Conservation (phyloP, 2,888 invertebrate species). For the Ecdyonurus torrentis region DNA sequence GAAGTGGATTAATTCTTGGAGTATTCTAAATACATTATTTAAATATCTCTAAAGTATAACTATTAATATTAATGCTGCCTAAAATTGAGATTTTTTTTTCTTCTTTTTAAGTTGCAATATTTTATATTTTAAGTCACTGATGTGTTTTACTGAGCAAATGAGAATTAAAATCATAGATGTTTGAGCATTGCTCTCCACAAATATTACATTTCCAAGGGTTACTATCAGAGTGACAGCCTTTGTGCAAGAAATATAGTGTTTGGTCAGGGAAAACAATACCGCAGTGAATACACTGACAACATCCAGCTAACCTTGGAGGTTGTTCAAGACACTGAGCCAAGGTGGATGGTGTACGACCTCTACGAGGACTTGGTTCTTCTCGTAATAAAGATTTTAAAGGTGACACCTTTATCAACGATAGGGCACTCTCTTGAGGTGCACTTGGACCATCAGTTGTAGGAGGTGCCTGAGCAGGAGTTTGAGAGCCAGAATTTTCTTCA, state of each 20-base stretch:
- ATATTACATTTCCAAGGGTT: slow-evolving; percentile 98
- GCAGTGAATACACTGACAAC: slow-evolving; percentile 66
- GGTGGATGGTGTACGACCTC: neutral
- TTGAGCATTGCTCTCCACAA: slow-evolving; percentile 87
- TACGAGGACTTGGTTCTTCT: slow-evolving; percentile 37
- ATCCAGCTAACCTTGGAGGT: neutral
- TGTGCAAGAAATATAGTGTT: slow-evolving; percentile 91
- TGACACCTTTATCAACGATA: slow-evolving; percentile 34
- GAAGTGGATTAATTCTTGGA: no score
- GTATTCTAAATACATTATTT: neutral
- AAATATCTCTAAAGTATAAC: neutral
- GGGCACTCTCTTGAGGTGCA: neutral
- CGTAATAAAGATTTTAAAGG: slow-evolving; percentile 69
- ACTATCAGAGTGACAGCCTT: slow-evolving; percentile 92
- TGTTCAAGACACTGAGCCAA: neutral
- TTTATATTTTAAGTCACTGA: slow-evolving; percentile 47
- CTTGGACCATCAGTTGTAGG: neutral
- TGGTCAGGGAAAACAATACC: slow-evolving; percentile 91
- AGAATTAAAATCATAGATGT: slow-evolving; percentile 93
- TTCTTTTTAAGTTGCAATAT: no score
- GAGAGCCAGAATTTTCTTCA: slow-evolving; percentile 19
- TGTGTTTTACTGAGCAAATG: slow-evolving; percentile 88
- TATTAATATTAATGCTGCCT: neutral
- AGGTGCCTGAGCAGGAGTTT: slow-evolving; percentile 23
- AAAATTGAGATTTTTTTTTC: neutral